Base-by-base conservation (phyloP, 2,888 invertebrate species). In the Phengaris arion region DNA sequence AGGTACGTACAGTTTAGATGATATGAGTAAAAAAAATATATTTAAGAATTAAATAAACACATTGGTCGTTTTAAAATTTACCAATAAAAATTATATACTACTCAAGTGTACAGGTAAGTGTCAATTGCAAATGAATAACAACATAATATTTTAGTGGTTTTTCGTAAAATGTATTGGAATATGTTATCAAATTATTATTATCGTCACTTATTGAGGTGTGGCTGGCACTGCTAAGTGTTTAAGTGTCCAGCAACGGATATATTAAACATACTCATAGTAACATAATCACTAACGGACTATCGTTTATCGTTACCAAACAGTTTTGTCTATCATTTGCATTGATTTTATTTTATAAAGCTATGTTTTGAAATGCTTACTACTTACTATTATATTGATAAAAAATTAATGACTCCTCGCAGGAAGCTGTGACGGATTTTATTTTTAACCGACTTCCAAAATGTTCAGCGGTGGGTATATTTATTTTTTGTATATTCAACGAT, bases 1-100 rank as follows among this genome's bases (percentile, higher is more conserved):
- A 35, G 35, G 35, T 74, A 75, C 5, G 45, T 15, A 46, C 13
- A 72, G 45, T 8, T 68, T 22, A 45, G 64, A 70, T 72, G 73
- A 73, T 55, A 57, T 74, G 68, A 68, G 68, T 76, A 45, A 76
- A 77, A 77, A 69, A 76, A 76, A 48, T 72, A 74, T 75, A 74
- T 72, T 73, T 76, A 9, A 69, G 8, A 48, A 48, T 48, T 6
- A 7, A 48, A 48, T 48, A 48, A 48, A 48, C 8, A 1, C 48
- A 48, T 7, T 48, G 48, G 0, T 48, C 1, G 8, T 7, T 48
- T 48, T 48, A 48, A 3, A 46, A 48, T 48, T 7, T 48, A 48
- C 48, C 7, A 48, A 48, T 48, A 48, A 48, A 48, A 48, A 48
- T 7, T 48, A 35, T 2, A 35, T 35, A 35, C 35, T 35, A 0